Conservation (phyloP, 2,113 vertebrate genomes). For the Murina feae region DNA sequence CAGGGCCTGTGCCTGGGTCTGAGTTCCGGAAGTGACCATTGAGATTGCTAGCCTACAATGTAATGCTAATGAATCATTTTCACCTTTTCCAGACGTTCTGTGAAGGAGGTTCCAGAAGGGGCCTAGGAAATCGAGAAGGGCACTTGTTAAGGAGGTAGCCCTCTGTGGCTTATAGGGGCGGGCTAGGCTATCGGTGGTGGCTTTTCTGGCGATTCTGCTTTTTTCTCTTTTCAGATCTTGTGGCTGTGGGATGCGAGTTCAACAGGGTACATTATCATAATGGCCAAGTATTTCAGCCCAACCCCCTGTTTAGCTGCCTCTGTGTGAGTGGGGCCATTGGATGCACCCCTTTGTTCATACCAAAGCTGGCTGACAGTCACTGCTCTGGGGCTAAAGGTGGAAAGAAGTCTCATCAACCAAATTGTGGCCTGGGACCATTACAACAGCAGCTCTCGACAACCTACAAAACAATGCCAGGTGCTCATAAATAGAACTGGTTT, state of each 20-base stretch:
- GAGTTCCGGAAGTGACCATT: neutral
- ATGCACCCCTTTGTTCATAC: slow-evolving; percentile 89
- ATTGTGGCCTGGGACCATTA: slow-evolving; percentile 68
- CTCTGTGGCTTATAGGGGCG: neutral
- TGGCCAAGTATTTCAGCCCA: slow-evolving; percentile 92
- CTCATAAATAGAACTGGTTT: slow-evolving; percentile 48
- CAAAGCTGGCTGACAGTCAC: slow-evolving; percentile 79
- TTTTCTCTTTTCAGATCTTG: slow-evolving; percentile 85
- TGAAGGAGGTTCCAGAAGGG: neutral
- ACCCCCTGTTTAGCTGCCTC: slow-evolving; percentile 90
- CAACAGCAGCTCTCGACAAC: slow-evolving; percentile 82
- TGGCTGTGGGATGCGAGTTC: slow-evolving; percentile 94
- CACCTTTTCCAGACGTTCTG: neutral
- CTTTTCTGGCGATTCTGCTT: slow-evolving; percentile 12
- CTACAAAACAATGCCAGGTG: slow-evolving; percentile 91
- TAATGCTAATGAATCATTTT: neutral
- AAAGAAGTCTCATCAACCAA: slow-evolving; percentile 75
- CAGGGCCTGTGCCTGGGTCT: neutral
- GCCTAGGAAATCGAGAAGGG: neutral
- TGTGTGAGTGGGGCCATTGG: slow-evolving; percentile 94
- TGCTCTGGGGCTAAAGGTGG: slow-evolving; percentile 72
- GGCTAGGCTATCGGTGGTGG: neutral
- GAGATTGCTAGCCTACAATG: neutral
- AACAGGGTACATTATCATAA: slow-evolving; percentile 90
- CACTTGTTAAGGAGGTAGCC: neutral